These are phyloP conservation scores for Emydura subglobosa DNA, from an alignment of 2,113 vertebrate species.

Conservation along the genomic window DNA sequence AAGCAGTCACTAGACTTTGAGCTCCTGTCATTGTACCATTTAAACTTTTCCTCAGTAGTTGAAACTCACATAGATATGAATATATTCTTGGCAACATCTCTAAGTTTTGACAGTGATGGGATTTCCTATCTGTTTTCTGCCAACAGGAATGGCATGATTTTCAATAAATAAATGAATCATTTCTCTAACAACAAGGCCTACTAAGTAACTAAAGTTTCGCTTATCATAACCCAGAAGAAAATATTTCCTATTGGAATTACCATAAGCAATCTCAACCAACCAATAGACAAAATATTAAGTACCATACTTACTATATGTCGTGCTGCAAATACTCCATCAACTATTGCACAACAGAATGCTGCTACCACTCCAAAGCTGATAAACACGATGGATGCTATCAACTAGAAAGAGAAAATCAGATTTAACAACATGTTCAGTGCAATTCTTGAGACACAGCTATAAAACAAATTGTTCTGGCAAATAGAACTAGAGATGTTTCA, in stretches of 20 bases:
- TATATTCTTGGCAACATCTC: background rate
- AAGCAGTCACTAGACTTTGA: background rate
- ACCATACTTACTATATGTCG: conserved; percentile 89
- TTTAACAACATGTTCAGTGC: background rate
- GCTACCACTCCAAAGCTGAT: conserved; percentile 93
- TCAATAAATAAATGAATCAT: background rate
- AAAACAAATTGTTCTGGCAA: background rate
- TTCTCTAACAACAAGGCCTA: background rate
- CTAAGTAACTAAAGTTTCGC: background rate
- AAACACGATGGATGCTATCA: conserved; percentile 93
- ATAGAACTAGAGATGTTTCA: rapidly evolving
- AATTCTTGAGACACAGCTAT: conserved; percentile 15
- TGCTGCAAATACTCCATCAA: conserved; percentile 93
- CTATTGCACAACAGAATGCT: conserved; percentile 91
- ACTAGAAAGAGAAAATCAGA: conserved; percentile 74
- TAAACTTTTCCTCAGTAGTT: background rate
- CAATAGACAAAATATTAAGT: background rate
- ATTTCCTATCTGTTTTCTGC: background rate
- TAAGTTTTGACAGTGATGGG: background rate
- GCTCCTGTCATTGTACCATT: background rate
- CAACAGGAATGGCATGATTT: background rate
- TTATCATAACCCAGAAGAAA: background rate
- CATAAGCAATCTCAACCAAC: background rate
- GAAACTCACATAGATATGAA: background rate
- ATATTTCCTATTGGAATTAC: too few relatives aligned